Evolutionary conservation across 2,113 vertebrate species (phyloP).

Genomic region (Pachyramphus minor): DNA sequence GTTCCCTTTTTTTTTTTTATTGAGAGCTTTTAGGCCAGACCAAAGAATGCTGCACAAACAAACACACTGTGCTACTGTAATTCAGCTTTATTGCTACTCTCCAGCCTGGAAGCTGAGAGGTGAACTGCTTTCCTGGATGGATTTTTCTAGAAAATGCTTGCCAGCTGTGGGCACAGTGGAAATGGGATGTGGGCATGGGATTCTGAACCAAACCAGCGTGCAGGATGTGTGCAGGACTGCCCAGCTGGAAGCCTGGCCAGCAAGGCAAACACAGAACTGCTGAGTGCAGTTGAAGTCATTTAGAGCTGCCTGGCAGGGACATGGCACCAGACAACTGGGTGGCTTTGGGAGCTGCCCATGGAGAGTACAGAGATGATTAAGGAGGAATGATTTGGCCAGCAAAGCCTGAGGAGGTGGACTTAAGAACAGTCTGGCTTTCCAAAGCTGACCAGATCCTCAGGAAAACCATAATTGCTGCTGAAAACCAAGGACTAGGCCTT

Average conservation of each 20-base stretch:
- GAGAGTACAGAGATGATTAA: not conserved
- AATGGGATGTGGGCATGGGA: not conserved
- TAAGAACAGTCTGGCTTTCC: not conserved
- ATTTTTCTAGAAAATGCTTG: not conserved
- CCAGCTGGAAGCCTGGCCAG: not conserved
- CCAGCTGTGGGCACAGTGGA: not conserved
- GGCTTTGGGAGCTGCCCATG: not conserved
- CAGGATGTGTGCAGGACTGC: not conserved
- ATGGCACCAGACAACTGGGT: not conserved
- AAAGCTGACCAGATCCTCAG: not conserved
- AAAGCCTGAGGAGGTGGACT: not conserved
- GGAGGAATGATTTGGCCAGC: not conserved
- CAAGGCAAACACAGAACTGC: not conserved
- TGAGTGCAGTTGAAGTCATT: not conserved
- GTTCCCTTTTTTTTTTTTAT: not conserved
- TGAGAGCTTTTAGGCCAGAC: not conserved
- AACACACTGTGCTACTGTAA: not conserved
- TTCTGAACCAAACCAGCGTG: not conserved
- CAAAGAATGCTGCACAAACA: not conserved
- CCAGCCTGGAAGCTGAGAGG: not conserved
- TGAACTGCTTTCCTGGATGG: not conserved
- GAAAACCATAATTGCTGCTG: constrained; percentile 1
- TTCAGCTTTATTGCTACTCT: not conserved
- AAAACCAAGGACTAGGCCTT: not conserved
- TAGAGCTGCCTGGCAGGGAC: not conserved